Conservation (phyloP, 2,113 vertebrate genomes). For the Pluvialis apricaria region DNA sequence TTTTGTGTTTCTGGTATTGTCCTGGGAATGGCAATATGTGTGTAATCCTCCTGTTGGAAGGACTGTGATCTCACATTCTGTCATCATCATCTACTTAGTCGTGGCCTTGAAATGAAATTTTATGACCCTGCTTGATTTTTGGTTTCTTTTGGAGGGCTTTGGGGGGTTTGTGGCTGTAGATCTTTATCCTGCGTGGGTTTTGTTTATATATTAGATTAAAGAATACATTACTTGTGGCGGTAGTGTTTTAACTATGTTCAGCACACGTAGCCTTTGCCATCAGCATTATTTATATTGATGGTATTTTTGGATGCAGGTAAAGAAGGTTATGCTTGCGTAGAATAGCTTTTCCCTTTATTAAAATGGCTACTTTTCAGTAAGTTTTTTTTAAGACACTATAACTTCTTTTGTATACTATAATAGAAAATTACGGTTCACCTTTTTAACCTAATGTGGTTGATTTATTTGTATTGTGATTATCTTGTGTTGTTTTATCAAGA, state of each 20-base stretch:
- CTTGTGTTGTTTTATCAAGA: neutral
- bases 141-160: neutral
- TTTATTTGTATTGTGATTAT: neutral
- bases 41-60: neutral
- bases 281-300: neutral
- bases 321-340: neutral
- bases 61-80: neutral
- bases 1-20: neutral
- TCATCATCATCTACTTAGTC: neutral
- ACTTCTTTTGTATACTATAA: neutral
- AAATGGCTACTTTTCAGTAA: neutral
- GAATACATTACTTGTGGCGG: neutral
- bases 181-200: neutral
- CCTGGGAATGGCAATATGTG: neutral
- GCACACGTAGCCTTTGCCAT: neutral
- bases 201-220: neutral
- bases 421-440: neutral
- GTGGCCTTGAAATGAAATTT: neutral
- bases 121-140: neutral
- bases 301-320: neutral
- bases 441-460: neutral
- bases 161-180: neutral
- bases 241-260: neutral
- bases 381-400: neutral
- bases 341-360: neutral